Evolutionary conservation across 2,797 vertebrate species (phyloP).

Genomic region (Chromis chromis): DNA sequence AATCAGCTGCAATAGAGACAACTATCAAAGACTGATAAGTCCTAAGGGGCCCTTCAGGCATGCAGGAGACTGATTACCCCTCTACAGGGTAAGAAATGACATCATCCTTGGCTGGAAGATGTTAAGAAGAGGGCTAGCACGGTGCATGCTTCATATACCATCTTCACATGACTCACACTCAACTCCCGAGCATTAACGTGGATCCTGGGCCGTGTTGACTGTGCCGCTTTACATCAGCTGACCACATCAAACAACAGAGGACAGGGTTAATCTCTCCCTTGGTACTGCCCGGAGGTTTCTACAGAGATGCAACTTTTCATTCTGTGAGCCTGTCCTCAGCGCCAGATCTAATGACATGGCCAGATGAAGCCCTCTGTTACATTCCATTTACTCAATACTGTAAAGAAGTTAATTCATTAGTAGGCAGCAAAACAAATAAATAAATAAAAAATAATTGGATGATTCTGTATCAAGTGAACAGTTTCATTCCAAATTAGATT

Average conservation of each 20-base stretch:
- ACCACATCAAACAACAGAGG: conserved; percentile 77
- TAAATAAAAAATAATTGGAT: conserved; percentile 23
- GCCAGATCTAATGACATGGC: conserved; percentile 49
- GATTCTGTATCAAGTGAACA: conserved; percentile 39
- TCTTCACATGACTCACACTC: conserved; percentile 55
- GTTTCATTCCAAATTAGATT: conserved; percentile 44
- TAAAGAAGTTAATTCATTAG: conserved; percentile 28
- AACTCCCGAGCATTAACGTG: conserved; percentile 48
- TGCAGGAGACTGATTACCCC: conserved; percentile 79
- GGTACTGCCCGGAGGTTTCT: conserved; percentile 62
- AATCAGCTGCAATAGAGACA: conserved; percentile 75
- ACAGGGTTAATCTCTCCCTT: conserved; percentile 74
- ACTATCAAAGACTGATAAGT: conserved; percentile 81
- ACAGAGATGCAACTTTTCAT: conserved; percentile 61
- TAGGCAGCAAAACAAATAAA: conserved; percentile 16
- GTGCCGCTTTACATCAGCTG: conserved; percentile 64
- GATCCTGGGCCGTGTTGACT: conserved; percentile 47
- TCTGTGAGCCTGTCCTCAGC: conserved; percentile 40
- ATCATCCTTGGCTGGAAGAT: conserved; percentile 80
- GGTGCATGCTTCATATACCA: conserved; percentile 58
- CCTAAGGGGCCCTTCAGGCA: conserved; percentile 80
- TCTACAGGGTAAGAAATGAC: conserved; percentile 82
- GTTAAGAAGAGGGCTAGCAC: conserved; percentile 61
- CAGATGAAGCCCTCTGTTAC: conserved; percentile 33
- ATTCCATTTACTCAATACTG: conserved; percentile 24